Evolutionary conservation across 1,140 invertebrate species (phyloP).

Genomic region (Penaeus vannamei): DNA sequence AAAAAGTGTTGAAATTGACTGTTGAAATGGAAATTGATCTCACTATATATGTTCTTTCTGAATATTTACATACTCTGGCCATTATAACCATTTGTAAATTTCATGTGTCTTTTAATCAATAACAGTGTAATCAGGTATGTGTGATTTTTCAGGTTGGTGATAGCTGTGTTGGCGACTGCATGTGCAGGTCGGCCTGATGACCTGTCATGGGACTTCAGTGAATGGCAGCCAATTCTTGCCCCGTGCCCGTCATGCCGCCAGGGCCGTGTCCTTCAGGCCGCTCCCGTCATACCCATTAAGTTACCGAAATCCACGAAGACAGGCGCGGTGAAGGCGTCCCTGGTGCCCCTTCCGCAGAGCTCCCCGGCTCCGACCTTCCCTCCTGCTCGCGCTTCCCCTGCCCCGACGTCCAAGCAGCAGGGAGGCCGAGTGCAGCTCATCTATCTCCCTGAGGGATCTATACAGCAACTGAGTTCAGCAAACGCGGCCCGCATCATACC

Average conservation of each 20-base stretch:
- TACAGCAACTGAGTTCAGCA: constrained; percentile 40
- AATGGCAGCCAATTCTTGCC: constrained; percentile 53
- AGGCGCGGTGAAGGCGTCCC: no score
- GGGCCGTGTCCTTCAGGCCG: constrained; percentile 18
- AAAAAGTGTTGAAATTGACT: no score
- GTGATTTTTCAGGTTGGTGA: constrained; percentile 35
- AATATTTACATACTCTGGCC: no score
- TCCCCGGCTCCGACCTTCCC: neutral
- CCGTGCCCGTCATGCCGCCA: constrained; percentile 41
- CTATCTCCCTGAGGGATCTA: constrained; percentile 55
- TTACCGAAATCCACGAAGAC: neutral
- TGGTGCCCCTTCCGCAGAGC: neutral
- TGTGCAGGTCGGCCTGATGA: neutral
- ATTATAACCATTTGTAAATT: no score
- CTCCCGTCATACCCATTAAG: neutral
- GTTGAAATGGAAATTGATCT: no score
- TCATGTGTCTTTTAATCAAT: neutral
- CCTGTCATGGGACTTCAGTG: constrained; percentile 52
- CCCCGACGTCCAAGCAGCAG: neutral
- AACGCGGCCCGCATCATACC: constrained; percentile 43
- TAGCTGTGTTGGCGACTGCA: constrained; percentile 1
- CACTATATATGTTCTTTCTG: no score
- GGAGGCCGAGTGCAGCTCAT: constrained; percentile 43
- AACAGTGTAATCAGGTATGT: neutral
- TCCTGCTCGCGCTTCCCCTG: neutral